phyloP scores from a whole-genome alignment of 2,888 invertebrate species.

The Rotaria socialis region DNA sequence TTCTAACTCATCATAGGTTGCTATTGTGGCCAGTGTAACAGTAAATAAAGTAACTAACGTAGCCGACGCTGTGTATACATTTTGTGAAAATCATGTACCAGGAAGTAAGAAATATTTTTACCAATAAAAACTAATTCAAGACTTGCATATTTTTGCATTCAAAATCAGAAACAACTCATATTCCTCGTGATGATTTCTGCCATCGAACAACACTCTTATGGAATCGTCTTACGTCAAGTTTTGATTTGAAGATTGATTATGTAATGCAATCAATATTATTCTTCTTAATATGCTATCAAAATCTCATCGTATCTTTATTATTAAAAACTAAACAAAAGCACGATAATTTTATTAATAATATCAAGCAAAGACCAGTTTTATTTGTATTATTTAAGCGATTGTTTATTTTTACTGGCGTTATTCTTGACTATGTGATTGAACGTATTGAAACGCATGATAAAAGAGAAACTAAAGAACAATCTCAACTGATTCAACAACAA shows the following conservation, averaged over 20 bases:
- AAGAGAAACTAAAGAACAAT: neutral
- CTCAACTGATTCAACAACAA: neutral
- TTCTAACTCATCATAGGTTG: neutral
- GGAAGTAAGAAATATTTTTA: neutral
- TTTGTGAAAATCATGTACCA: conserved; percentile 32
- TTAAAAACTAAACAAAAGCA: neutral
- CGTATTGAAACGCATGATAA: neutral
- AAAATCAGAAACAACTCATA: neutral
- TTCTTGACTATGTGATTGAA: neutral
- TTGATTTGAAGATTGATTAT: neutral
- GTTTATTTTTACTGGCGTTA: neutral
- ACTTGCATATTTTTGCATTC: neutral
- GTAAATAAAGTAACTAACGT: neutral
- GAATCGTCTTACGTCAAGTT: neutral
- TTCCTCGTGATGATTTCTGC: neutral
- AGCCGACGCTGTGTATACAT: neutral
- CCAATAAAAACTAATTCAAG: neutral
- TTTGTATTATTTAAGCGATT: neutral
- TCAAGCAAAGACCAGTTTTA: neutral
- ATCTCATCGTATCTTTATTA: neutral
- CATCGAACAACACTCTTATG: neutral
- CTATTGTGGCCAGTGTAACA: neutral
- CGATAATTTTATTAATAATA: neutral
- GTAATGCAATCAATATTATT: neutral
- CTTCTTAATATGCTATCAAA: neutral